Conservation (phyloP, 2,888 invertebrate species). For the Drosophila anomalipes region DNA sequence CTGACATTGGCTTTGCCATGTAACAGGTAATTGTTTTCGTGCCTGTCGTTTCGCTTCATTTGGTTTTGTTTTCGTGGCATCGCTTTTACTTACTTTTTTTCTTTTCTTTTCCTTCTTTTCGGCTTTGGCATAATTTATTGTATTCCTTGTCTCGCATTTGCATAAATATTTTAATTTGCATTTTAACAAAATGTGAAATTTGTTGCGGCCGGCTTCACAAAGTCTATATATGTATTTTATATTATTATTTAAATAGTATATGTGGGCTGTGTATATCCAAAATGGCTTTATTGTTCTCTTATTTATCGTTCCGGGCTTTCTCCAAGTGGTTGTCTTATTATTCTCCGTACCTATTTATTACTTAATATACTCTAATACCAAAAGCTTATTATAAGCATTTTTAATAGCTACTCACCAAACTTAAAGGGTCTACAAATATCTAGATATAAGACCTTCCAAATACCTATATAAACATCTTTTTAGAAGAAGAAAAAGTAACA, state of each 20-base stretch:
- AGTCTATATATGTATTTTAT: slow-evolving; percentile 30
- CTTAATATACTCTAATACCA: neutral
- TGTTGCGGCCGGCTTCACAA: slow-evolving; percentile 30
- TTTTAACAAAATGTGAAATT: slow-evolving; percentile 70
- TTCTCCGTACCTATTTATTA: slow-evolving; percentile 22
- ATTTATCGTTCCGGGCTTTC: slow-evolving; percentile 24
- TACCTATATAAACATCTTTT: neutral
- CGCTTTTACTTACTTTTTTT: slow-evolving; percentile 7
- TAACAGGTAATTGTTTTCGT: slow-evolving; percentile 72
- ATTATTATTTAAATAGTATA: slow-evolving; percentile 15
- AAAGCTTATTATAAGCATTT: neutral
- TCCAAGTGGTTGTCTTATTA: slow-evolving; percentile 11
- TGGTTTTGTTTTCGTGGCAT: slow-evolving; percentile 31
- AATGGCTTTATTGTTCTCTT: slow-evolving; percentile 45
- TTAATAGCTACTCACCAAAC: neutral
- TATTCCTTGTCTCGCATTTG: slow-evolving; percentile 64
- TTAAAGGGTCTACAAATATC: neutral
- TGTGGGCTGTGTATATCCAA: slow-evolving; percentile 8
- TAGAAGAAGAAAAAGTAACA: neutral
- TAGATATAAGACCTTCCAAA: neutral
- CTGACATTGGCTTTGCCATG: slow-evolving; percentile 48
- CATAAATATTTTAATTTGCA: slow-evolving; percentile 79
- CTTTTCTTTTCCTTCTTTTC: slow-evolving; percentile 21
- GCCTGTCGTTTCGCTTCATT: slow-evolving; percentile 57
- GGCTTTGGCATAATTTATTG: slow-evolving; percentile 72